A percentile compares a stretch with the other conserved stretches of the same genome.
Conservation (phyloP, 2,888 invertebrate genomes). For the Drosophila tanythrix region DNA sequence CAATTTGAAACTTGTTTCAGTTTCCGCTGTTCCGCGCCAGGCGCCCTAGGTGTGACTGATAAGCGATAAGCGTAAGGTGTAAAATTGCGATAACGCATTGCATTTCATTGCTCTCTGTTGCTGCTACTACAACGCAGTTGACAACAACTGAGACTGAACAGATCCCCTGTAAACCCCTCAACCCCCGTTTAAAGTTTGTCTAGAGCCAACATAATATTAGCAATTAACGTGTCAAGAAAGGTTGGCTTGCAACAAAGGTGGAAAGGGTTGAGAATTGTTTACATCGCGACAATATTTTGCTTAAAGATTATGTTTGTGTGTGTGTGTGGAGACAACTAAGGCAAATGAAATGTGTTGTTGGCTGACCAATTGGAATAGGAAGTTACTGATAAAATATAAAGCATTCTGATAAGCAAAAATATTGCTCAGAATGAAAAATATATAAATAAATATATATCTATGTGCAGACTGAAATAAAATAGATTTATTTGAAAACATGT, state of each 20-base stretch:
- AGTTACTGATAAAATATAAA: conserved; percentile 13
- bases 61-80: conserved; percentile 53
- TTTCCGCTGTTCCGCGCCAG: background rate
- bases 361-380: conserved; percentile 19
- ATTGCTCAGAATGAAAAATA: background rate
- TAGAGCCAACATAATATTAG: background rate
- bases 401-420: conserved; percentile 8
- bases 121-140: conserved; percentile 21
- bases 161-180: background rate
- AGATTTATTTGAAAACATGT: background rate
- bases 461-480: background rate
- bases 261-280: conserved; percentile 25
- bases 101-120: background rate
- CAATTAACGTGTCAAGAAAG: background rate
- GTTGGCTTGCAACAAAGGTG: background rate
- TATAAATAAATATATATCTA: background rate
- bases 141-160: conserved; percentile 5
- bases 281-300: conserved; percentile 39
- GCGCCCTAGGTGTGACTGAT: conserved; percentile 37
- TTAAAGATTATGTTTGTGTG: conserved; percentile 22
- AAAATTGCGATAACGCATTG: conserved; percentile 35
- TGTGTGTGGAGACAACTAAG: conserved; percentile 3
- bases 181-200: background rate
- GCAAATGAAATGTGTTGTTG: conserved; percentile 5
- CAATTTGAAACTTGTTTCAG: background rate